phyloP scores from a whole-genome alignment of 2,888 invertebrate genomes.

The Coenonympha arcania region DNA sequence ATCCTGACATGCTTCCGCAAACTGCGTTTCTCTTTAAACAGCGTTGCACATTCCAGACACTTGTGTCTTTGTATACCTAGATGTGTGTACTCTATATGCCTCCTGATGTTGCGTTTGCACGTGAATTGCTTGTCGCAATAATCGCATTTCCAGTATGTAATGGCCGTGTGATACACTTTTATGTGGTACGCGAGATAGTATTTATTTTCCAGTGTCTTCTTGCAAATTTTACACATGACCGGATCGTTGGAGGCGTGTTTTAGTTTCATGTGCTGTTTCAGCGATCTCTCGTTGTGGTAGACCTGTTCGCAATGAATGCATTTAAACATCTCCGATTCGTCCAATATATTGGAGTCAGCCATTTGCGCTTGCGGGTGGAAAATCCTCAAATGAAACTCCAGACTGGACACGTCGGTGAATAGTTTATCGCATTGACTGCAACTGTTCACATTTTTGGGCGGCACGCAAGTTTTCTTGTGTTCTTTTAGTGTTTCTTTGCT shows the following conservation, averaged over 20 bases:
- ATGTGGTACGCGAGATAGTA: constrained; percentile 57
- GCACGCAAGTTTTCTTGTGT: constrained; percentile 49
- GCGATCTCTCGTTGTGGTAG: constrained; percentile 54
- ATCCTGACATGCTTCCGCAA: constrained; percentile 55
- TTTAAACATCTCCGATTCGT: constrained; percentile 25
- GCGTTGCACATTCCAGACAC: constrained; percentile 56
- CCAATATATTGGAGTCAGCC: constrained; percentile 43
- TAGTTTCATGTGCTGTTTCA: constrained; percentile 56
- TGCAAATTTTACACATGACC: constrained; percentile 47
- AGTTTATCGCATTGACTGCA: constrained; percentile 56
- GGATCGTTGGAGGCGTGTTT: constrained; percentile 52
- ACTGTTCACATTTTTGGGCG: constrained; percentile 45
- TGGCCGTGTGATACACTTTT: constrained; percentile 52
- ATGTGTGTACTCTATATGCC: constrained; percentile 60
- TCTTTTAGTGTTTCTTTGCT: constrained; percentile 43
- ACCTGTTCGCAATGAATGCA: constrained; percentile 27
- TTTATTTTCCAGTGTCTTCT: constrained; percentile 54
- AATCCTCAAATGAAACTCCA: constrained; percentile 53
- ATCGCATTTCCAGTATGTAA: constrained; percentile 50
- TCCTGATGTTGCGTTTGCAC: constrained; percentile 53
- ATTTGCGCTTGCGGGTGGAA: constrained; percentile 58
- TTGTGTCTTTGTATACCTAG: constrained; percentile 56
- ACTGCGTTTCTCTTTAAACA: constrained; percentile 61
- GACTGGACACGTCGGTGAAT: constrained; percentile 53
- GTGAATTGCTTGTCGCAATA: constrained; percentile 59